These are phyloP conservation scores for Yponomeuta cagnagella DNA, from an alignment of 2,888 invertebrate genomes.

Conservation along the genomic window DNA sequence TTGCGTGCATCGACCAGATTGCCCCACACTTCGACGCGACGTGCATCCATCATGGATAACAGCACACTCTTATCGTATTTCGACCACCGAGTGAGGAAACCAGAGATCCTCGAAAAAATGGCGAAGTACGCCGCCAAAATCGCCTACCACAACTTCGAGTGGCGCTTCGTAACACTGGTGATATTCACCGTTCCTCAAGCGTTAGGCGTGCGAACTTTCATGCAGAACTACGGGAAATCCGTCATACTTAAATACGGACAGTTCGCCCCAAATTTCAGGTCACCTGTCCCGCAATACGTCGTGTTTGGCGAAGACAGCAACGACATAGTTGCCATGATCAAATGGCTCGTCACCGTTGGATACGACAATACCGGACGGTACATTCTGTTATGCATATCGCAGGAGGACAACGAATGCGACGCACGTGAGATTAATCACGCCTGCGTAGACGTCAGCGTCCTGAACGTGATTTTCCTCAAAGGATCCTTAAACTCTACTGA, in stretches of 20 bases:
- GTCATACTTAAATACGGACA: constrained; percentile 35
- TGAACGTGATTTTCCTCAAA: constrained; percentile 40
- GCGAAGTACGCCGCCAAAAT: constrained; percentile 43
- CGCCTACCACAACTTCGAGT: constrained; percentile 47
- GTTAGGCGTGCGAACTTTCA: constrained; percentile 36
- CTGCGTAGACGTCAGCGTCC: constrained; percentile 29
- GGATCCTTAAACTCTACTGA: constrained; percentile 23
- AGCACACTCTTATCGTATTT: not conserved
- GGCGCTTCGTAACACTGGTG: constrained; percentile 43
- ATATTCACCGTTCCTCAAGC: constrained; percentile 33
- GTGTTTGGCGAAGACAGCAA: constrained; percentile 36
- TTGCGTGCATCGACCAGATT: constrained; percentile 2
- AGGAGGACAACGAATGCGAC: constrained; percentile 31
- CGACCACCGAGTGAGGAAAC: constrained; percentile 17
- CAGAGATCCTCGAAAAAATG: constrained; percentile 27
- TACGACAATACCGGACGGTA: constrained; percentile 43
- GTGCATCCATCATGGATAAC: constrained; percentile 6
- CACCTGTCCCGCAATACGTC: constrained; percentile 34
- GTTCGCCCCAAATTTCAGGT: constrained; percentile 26
- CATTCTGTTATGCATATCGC: constrained; percentile 37
- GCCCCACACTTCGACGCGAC: not conserved
- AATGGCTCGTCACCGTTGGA: constrained; percentile 31
- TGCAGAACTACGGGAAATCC: constrained; percentile 34
- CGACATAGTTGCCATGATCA: constrained; percentile 32
- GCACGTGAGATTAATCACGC: constrained; percentile 35